Base-by-base conservation (phyloP, 35 echinoderm and acorn worm species). In the Patiria miniata region DNA sequence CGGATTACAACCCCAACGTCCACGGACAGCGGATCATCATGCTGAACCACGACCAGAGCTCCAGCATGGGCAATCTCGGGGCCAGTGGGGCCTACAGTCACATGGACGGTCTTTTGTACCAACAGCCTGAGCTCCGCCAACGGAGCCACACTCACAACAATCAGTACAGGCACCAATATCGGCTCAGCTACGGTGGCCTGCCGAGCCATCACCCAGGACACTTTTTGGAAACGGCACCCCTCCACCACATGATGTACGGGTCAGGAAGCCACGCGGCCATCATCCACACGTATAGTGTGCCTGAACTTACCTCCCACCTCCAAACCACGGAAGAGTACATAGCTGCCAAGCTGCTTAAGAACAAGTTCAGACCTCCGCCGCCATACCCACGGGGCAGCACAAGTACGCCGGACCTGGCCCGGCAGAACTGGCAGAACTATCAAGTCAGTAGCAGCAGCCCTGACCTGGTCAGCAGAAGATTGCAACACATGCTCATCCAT, bases 401-500 rank as follows among this genome's bases (percentile, higher is more conserved):
- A 8, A 99, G 96, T 37, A 99, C 96, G 0, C 96, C 96, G 21
- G 93, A 99, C 68, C 89, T 99, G 47, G 92, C 96, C 1, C 81
- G 89, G 28, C 96, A 99, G 54, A 82, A 77, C 54, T 36, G 80
- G 29, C 88, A 90, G 47, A 91, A 91, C 65, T 91, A 92, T 80
- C 65, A 86, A n/a, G 86, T 98, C 37, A 99, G 92, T 79, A 94
- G 93, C 76, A 99, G 96, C 59, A 99, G 96, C 81, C 96, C 96
- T 1, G 96, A 99, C 81, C 88, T 99, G 26, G 92, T 99, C 28
- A 88, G 90, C 56, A 87, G 87, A 53, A 40, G 88, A 51, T 77
- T 99, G 83, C 60, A 86, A 37, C 83, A 86, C 39, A 32, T 90
- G 51, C 14, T 30, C 23, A 86, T 85, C 57, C 86, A 86, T 47